Evolutionary conservation across 2,113 vertebrate species (phyloP), one percentile per base, ranked within the genome.

Genomic region (Acanthisitta chloris): DNA sequence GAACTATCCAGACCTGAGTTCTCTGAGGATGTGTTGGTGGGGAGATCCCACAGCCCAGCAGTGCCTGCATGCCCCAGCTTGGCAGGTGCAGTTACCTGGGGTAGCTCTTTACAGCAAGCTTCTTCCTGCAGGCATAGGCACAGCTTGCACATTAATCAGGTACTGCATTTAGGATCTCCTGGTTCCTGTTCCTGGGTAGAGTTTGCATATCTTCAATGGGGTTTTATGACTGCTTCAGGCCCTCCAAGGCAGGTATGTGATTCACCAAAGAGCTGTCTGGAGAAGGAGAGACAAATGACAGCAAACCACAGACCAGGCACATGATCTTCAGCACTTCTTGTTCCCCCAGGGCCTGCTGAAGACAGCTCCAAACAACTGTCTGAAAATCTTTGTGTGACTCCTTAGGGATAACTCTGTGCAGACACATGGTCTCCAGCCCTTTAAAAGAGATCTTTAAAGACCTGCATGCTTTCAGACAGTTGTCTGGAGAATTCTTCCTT

Each of bases 1-100:
- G n/a, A 65, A 7, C 45, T 57, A 1, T 21, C 49, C 2, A 3
- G 69, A 11, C n/a, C 12, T 1, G n/a, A 34, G 3, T 11, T 70
- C 43, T 74, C 67, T 58, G 57, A 54, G 46, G 34, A 34, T 34
- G 15, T 16, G 15, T 26, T 74, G 48, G 36, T 73, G 61, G 33
- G 65, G 73, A 81, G 54, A 36, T 65, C 0, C 3, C n/a, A 24
- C 2, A 29, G 59, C 45, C 42, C 38, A 8, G 82, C 46, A 83
- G 38, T 6, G 1, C 33, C 64, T 3, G 18, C 4, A 0, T 18
- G 12, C 11, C 29, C 66, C 0, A 0, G 43, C 26, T 77, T 42
- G 64, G 82, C 74, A 61, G 76, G 43, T 46, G 23, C 40, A 31
- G 26, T 40, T 48, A 10, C 59, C 19, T 40, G 64, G 77, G 49